Evolutionary conservation across 2,113 vertebrate genomes (phyloP), one percentile per base, ranked within the genome.

Genomic region (Himantopus leucocephalus): DNA sequence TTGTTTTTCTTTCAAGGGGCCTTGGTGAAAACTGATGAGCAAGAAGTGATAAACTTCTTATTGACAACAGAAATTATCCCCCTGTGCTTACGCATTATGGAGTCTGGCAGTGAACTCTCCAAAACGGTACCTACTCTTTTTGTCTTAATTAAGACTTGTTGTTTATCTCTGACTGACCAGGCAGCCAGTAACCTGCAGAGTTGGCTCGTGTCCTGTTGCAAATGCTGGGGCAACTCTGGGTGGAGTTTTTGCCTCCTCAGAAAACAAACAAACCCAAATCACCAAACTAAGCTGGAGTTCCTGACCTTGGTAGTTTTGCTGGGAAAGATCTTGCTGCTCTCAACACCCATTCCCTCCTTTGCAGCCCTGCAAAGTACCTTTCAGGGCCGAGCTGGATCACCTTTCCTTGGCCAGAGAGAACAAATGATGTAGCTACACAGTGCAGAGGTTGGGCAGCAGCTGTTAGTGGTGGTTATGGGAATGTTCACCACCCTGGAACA

Each of bases 31-130:
- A 99, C 99, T 16, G 99, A 99, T 35, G 99, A 99, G 88, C 99
- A 99, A 95, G 99, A 99, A 98, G 99, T 99, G 95, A 99, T 99
- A 91, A 99, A 99, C 97, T 99, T 99, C 97, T 98, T 99, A 82
- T 83, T 99, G 93, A 99, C 99, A 52, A 99, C 99, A 96, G 99
- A 99, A 98, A 99, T 99, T 97, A 99, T 99, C 96, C 99, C 99
- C 20, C 98, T 99, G 73, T 99, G 99, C 97, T 98, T 99, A 73
- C 99, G 99, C 71, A 99, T 99, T 95, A 99, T 99, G 99, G 99
- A 99, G 97, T 99, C 99, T 56, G 99, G 99, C 95, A 99, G 99
- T 75, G 99, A 99, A 96, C 99, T 99, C 74, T 99, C 99, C 72
- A 99, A 99, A 98, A 99, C 99, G 97, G 99, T 99, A 98, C 22